Base-by-base conservation (phyloP, 2,113 vertebrate genomes). In the Pelecanus crispus region DNA sequence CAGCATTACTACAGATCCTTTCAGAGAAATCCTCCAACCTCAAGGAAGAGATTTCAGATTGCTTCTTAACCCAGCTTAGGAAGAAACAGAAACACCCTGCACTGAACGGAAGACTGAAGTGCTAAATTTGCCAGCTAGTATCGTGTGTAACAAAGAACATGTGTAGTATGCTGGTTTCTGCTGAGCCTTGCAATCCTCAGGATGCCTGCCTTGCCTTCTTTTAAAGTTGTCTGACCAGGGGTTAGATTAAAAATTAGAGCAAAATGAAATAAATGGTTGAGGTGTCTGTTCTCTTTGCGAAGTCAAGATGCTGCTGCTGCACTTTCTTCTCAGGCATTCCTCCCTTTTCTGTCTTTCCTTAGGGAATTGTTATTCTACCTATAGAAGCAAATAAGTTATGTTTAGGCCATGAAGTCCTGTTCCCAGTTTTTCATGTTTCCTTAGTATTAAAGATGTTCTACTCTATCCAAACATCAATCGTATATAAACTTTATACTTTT, bases 21-120 rank as follows among this genome's bases (percentile, higher is more conserved):
- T 83, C 98, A 98, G 92, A 98, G 93, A 94, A 97, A 98, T 87
- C 95, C 97, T 88, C 24, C 90, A 80, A 28, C 79, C 58, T 84
- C 92, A 45, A 98, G 96, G 62, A 98, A 93, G 85, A 98, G 95
- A 97, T 98, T 98, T 95, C 97, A 97, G 62, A 82, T 98, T 91
- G 90, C 94, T 49, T 98, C 97, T 53, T 98, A 97, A 97, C 17
- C 16, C 18, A 14, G 3, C 2, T 17, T 59, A 45, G 84, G 50
- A 82, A 81, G 59, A 90, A 96, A 38, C 10, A 53, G 50, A 84
- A 84, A 59, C 10, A 3, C 13, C 19, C 15, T 70, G 42, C 53
- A 8, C 31, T 40, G 56, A 62, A 15, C 36, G 71, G 65, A 56
- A 70, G 17, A 44, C 16, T 31, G 32, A 62, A 81, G 31, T 4